Evolutionary conservation across 2,888 invertebrate species (phyloP).

Genomic region (Aphrophora alni): DNA sequence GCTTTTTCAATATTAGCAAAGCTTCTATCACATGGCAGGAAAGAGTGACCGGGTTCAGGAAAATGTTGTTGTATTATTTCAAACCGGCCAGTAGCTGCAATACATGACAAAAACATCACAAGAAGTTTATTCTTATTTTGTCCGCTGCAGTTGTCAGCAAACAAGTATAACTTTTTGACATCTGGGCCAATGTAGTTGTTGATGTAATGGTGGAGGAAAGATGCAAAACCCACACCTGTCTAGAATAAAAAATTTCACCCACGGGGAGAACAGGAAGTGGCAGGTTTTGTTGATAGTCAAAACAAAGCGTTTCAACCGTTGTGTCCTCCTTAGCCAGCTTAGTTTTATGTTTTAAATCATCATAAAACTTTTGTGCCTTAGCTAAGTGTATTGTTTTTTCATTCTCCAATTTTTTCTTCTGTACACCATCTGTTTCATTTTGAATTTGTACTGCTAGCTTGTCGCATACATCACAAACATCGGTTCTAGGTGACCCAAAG

Average conservation of each 20-base stretch:
- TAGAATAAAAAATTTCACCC: constrained; percentile 13
- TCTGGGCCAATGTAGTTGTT: constrained; percentile 9
- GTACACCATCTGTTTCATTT: constrained; percentile 6
- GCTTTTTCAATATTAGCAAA: constrained; percentile 27
- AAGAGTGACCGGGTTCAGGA: constrained; percentile 9
- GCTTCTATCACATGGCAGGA: constrained; percentile 6
- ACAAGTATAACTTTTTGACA: constrained; percentile 12
- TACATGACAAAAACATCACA: not conserved
- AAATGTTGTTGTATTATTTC: not conserved
- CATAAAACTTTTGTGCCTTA: constrained; percentile 13
- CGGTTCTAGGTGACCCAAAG: constrained; percentile 22
- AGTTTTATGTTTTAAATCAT: constrained; percentile 11
- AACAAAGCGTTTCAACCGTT: not conserved
- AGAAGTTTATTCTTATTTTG: constrained; percentile 3
- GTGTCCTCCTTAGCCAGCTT: not conserved
- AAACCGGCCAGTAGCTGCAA: not conserved
- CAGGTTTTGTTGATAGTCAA: constrained; percentile 31
- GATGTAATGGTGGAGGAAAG: not conserved
- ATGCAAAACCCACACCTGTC: constrained; percentile 12
- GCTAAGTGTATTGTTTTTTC: not conserved
- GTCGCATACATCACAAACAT: constrained; percentile 21
- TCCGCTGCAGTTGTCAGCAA: not conserved
- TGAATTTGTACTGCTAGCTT: constrained; percentile 10
- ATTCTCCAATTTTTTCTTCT: not conserved
- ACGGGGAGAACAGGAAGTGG: constrained; percentile 9